These are phyloP conservation scores for Ichneumoninae sp. DNA, from an alignment of 2,888 invertebrate species.

Conservation along the genomic window DNA sequence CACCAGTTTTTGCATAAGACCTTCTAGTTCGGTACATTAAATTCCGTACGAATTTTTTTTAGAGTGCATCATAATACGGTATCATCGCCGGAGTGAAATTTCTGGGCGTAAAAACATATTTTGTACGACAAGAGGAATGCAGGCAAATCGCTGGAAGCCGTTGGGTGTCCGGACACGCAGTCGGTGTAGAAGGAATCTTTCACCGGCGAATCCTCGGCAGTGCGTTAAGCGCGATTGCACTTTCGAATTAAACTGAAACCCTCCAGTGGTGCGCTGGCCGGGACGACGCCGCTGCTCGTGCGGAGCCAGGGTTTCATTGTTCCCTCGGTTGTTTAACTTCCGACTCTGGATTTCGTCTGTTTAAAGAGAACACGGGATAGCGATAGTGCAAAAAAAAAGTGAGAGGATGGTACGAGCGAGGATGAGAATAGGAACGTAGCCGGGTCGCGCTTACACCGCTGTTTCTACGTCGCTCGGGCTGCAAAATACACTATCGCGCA, in stretches of 20 bases:
- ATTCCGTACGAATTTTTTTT: too few species aligned
- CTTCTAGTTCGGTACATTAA: too few species aligned
- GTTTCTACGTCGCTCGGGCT: slow-evolving; percentile 4
- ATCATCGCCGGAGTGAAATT: not conserved
- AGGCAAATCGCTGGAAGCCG: slow-evolving; percentile 44
- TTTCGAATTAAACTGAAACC: slow-evolving; percentile 62
- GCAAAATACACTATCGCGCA: slow-evolving; percentile 37
- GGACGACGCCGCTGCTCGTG: not conserved
- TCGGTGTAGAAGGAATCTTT: slow-evolving; percentile 28
- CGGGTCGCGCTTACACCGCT: not conserved
- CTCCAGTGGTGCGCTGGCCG: slow-evolving; percentile 36
- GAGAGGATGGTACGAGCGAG: slow-evolving; percentile 21
- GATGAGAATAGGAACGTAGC: slow-evolving; percentile 26
- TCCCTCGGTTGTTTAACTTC: slow-evolving; percentile 59
- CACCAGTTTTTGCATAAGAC: too few species aligned
- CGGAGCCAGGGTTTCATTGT: slow-evolving; percentile 54
- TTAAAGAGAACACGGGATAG: slow-evolving; percentile 47
- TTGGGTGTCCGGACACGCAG: slow-evolving; percentile 16
- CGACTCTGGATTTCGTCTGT: slow-evolving; percentile 58
- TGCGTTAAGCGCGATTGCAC: slow-evolving; percentile 57
- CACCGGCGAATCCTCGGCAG: slow-evolving; percentile 17
- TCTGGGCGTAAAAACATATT: not conserved
- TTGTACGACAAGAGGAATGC: slow-evolving; percentile 3
- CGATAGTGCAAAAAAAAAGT: slow-evolving; percentile 13
- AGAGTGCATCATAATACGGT: too few species aligned